Evolutionary conservation across 2,888 invertebrate genomes (phyloP), one percentile per base, ranked within the genome.

Genomic region (Eupsilia transversa): DNA sequence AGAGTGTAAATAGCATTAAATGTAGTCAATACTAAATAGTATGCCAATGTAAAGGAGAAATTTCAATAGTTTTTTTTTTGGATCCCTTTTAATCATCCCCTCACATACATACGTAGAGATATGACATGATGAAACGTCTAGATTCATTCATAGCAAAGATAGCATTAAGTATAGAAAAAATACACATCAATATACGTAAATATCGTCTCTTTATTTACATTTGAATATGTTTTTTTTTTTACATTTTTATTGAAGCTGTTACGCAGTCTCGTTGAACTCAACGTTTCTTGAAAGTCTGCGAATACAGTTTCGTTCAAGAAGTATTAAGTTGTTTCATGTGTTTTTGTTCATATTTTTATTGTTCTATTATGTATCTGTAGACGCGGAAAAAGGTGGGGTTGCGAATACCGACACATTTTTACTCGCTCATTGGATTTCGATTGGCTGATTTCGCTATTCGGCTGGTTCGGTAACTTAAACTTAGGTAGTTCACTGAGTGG

Each of bases 401-500:
- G 46, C 33, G 5, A 57, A 52, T 27, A 61, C 46, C 27, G 46
- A 52, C 57, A 64, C 9, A 33, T 49, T 33, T 23, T 17, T 0
- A 9, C 7, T 52, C 33, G n/a, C 20, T 79, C 7, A 35, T 43
- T 43, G n/a, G 17, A 17, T 30, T 56, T 56, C 56, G 60, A 38
- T 54, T 71, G 20, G 20, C n/a, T 49, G 30, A 17, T 38, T 30
- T 65, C 7, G 57, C 49, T 65, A 57, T 68, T 61, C 23, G n/a
- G 68, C 38, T 49, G 30, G 14, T n/a, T 61, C 23, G 64, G 41
- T 46, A 41, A n/a, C 0, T 9, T 65, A 7, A 20, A 0, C 7
- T 20, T 23, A 2, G 20, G 9, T 12, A 20, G 46, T 17, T 87
- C 86, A 94, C 73, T 92, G 92, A 0, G 94, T 94, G 49, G 92